These are phyloP conservation scores for Rhinolophus sinicus DNA, from an alignment of 2,113 vertebrate genomes.

Conservation along the genomic window DNA sequence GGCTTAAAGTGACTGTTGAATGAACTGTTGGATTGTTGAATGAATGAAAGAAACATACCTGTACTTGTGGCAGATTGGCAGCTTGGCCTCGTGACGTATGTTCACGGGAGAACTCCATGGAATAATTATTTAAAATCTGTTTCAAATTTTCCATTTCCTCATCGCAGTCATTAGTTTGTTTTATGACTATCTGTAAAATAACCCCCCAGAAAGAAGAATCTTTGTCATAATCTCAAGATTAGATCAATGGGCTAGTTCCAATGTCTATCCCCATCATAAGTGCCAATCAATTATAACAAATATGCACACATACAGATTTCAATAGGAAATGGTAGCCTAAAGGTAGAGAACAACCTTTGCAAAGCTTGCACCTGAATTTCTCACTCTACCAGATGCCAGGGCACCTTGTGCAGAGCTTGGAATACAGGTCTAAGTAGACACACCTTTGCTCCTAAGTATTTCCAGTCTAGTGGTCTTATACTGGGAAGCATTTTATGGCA, in stretches of 20 bases:
- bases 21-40: neutral
- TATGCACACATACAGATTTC: neutral
- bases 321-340: neutral
- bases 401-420: neutral
- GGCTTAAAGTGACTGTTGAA: neutral
- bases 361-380: neutral
- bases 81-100: slow-evolving; percentile 35
- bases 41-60: slow-evolving; percentile 77
- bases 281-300: neutral
- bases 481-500: neutral
- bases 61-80: slow-evolving; percentile 69
- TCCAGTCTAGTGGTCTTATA: neutral
- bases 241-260: neutral
- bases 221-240: slow-evolving; percentile 2
- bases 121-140: slow-evolving; percentile 78
- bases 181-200: slow-evolving; percentile 83
- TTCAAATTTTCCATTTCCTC: slow-evolving; percentile 85
- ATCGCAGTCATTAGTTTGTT: slow-evolving; percentile 83
- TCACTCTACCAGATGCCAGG: neutral
- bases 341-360: neutral
- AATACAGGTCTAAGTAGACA: neutral
- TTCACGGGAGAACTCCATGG: slow-evolving; percentile 76
- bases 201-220: neutral
- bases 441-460: neutral
- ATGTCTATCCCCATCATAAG: neutral